A percentile compares a stretch with the other conserved stretches of the same genome.
Evolutionary conservation across 1,140 invertebrate genomes (phyloP).

Genomic region (Venturia canescens): DNA sequence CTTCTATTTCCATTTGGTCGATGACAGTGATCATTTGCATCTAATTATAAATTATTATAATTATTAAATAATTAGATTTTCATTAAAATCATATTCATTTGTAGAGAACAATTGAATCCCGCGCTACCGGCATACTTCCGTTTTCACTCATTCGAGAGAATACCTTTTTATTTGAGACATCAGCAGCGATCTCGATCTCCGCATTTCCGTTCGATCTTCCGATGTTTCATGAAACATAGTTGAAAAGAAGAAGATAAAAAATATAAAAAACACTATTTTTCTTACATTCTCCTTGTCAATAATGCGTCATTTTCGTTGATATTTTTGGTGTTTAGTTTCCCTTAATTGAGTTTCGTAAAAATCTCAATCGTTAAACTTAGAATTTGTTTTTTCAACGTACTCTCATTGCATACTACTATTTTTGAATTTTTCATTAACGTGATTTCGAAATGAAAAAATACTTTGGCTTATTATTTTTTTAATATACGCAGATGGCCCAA

Average conservation of each 20-base stretch:
- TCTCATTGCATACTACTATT: slow-evolving; percentile 3
- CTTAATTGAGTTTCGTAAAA: slow-evolving; percentile 73
- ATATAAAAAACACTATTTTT: slow-evolving; percentile 46
- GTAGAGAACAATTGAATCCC: too few relatives aligned
- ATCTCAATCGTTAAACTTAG: not conserved
- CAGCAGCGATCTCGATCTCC: slow-evolving; percentile 32
- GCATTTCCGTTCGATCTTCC: slow-evolving; percentile 28
- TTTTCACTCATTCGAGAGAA: slow-evolving; percentile 36
- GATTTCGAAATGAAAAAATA: slow-evolving; percentile 49
- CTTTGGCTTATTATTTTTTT: slow-evolving; percentile 52
- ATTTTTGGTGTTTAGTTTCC: slow-evolving; percentile 74
- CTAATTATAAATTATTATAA: too few relatives aligned
- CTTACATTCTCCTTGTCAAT: slow-evolving; percentile 47
- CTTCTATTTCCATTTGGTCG: not conserved
- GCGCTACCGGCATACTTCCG: not conserved
- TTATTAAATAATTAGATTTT: too few relatives aligned
- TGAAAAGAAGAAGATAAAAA: slow-evolving; percentile 36
- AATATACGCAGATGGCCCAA: slow-evolving; percentile 80
- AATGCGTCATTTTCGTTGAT: slow-evolving; percentile 55
- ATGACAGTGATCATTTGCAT: not conserved
- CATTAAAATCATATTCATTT: not conserved
- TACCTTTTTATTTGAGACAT: slow-evolving; percentile 10
- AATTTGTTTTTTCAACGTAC: slow-evolving; percentile 43
- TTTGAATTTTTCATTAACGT: slow-evolving; percentile 8
- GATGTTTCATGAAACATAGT: slow-evolving; percentile 48